Evolutionary conservation across 2,113 vertebrate species (phyloP).

Genomic region (Hemichromis elongatus): DNA sequence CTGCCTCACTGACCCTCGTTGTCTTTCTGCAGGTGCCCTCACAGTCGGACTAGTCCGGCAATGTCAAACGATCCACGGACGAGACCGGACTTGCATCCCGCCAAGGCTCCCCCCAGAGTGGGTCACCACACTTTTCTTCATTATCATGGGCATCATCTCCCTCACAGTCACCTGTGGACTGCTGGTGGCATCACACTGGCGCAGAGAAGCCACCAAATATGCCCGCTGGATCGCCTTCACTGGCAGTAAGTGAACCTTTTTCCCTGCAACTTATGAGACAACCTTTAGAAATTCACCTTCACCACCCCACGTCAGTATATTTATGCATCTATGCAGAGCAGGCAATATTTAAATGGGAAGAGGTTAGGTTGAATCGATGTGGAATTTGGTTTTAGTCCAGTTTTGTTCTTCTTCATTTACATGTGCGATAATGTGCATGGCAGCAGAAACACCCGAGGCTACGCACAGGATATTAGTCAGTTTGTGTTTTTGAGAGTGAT

Average conservation of each 20-base stretch:
- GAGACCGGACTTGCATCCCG: conserved; percentile 93
- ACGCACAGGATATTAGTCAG: background rate
- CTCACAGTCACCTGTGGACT: conserved; percentile 96
- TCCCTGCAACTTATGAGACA: background rate
- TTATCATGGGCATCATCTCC: conserved; percentile 98
- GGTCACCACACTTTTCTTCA: conserved; percentile 98
- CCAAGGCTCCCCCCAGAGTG: conserved; percentile 97
- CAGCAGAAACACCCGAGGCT: background rate
- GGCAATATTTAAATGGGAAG: background rate
- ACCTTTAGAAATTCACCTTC: background rate
- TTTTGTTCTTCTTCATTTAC: background rate
- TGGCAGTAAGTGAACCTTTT: conserved; percentile 87
- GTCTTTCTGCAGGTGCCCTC: conserved; percentile 81
- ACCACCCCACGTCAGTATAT: background rate
- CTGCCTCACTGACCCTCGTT: background rate
- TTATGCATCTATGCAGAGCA: background rate
- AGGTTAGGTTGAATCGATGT: background rate
- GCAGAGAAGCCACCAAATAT: conserved; percentile 95
- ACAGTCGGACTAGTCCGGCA: conserved; percentile 96
- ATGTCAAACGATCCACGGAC: conserved; percentile 97
- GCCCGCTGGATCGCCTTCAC: conserved; percentile 99
- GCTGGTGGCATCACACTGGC: conserved; percentile 96
- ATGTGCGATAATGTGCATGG: background rate
- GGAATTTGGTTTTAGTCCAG: background rate
- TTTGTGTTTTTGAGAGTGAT: background rate